phyloP scores from a whole-genome alignment of 2,888 invertebrate species.

The Amblyteles armatorius region DNA sequence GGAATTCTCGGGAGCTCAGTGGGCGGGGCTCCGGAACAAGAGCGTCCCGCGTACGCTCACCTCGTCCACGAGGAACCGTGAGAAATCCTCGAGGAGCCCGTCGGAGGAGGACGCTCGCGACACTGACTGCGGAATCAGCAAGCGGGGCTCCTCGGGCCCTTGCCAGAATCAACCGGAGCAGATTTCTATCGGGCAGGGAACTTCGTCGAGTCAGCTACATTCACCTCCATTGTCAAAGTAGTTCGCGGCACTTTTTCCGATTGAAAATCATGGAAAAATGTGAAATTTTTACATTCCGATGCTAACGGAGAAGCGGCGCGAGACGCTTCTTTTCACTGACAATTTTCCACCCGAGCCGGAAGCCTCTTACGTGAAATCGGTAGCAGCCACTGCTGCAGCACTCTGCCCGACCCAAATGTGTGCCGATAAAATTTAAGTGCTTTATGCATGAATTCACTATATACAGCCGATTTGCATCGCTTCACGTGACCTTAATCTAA shows the following conservation, averaged over 20 bases:
- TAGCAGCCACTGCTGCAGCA: neutral
- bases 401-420: neutral
- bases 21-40: conserved; percentile 61
- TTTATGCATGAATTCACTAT: neutral
- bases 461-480: neutral
- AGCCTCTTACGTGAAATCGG: neutral
- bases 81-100: conserved; percentile 71
- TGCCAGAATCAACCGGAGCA: conserved; percentile 60
- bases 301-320: neutral
- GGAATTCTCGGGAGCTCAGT: conserved; percentile 35
- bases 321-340: neutral
- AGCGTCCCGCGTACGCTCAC: conserved; percentile 16
- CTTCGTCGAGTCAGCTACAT: conserved; percentile 59
- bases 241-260: conserved; percentile 31
- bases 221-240: conserved; percentile 20
- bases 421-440: neutral
- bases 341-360: neutral
- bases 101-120: conserved; percentile 36
- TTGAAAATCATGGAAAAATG: conserved; percentile 13
- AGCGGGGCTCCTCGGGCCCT: conserved; percentile 34
- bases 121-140: conserved; percentile 67
- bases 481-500: neutral
- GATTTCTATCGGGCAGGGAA: conserved; percentile 62
- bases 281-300: neutral
- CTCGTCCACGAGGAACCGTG: conserved; percentile 31